These are phyloP conservation scores for Atherix ibis DNA, from an alignment of 2,888 invertebrate genomes.

Conservation along the genomic window DNA sequence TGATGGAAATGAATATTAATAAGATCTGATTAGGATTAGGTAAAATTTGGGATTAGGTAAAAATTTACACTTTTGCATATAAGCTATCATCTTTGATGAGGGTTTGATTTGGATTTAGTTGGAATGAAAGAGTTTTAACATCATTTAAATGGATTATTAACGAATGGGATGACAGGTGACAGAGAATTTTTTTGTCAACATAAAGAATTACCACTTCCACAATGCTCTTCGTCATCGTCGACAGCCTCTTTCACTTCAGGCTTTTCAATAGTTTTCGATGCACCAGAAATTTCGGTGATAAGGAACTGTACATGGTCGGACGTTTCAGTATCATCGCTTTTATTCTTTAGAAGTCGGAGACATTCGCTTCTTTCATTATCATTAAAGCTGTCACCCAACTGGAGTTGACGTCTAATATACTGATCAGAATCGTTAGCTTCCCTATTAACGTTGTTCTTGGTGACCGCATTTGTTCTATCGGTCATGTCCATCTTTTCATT, in stretches of 20 bases:
- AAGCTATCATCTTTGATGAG: no score
- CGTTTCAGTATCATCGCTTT: slow-evolving; percentile 31
- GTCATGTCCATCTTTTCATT: background rate
- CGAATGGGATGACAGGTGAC: no score
- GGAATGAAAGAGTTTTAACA: no score
- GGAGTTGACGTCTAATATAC: slow-evolving; percentile 7
- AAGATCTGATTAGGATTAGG: no score
- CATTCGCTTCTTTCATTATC: slow-evolving; percentile 18
- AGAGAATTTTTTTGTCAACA: no score
- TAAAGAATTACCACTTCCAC: no score
- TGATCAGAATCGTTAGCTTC: slow-evolving; percentile 3
- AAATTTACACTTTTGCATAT: no score
- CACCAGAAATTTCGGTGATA: slow-evolving; percentile 67
- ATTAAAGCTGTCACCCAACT: slow-evolving; percentile 21
- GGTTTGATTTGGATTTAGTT: no score
- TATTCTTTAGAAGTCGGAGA: slow-evolving; percentile 27
- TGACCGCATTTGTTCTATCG: background rate
- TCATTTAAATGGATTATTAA: no score
- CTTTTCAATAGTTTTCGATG: slow-evolving; percentile 43
- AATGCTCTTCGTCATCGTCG: no score
- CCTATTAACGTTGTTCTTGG: background rate
- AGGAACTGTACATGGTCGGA: slow-evolving; percentile 86
- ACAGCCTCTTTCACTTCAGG: slow-evolving; percentile 19
- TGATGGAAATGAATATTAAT: no score
- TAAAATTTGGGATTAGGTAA: no score